phyloP scores from a whole-genome alignment of 2,888 invertebrate species.

The Linyphia triangularis region DNA sequence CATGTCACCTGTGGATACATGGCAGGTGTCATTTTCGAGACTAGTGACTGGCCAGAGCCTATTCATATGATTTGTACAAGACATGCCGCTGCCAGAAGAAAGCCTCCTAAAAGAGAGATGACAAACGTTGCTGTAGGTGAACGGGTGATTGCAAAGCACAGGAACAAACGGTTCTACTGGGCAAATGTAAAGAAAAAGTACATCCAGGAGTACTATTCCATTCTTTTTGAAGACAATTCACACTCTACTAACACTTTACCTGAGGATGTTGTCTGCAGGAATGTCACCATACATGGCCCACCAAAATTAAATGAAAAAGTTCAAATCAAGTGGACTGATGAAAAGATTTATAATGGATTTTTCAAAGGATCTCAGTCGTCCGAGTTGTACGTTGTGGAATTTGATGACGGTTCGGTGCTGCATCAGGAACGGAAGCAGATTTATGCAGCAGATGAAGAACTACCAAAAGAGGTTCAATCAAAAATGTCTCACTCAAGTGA shows the following conservation, averaged over 20 bases:
- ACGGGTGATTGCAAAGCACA: constrained; percentile 84
- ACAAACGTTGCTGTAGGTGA: constrained; percentile 79
- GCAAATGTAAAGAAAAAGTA: constrained; percentile 82
- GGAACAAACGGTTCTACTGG: constrained; percentile 83
- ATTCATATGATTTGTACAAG: constrained; percentile 80
- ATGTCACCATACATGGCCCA: constrained; percentile 77
- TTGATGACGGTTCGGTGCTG: constrained; percentile 81
- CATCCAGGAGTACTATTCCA: constrained; percentile 82
- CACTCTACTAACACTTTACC: constrained; percentile 83
- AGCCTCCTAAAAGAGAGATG: constrained; percentile 69
- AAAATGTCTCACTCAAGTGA: constrained; percentile 80
- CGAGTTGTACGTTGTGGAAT: constrained; percentile 78
- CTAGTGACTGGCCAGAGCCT: constrained; percentile 80
- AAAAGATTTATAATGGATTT: constrained; percentile 81
- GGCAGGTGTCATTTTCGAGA: constrained; percentile 82
- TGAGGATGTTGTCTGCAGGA: constrained; percentile 81
- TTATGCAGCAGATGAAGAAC: constrained; percentile 82
- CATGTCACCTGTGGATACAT: constrained; percentile 84
- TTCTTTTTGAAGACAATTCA: constrained; percentile 84
- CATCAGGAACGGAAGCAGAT: constrained; percentile 82
- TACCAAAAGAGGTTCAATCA: constrained; percentile 83
- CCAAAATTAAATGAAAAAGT: constrained; percentile 82
- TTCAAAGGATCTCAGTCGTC: constrained; percentile 80
- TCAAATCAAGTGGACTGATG: constrained; percentile 83
- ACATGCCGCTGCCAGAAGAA: constrained; percentile 77